phyloP scores from a whole-genome alignment of 2,113 vertebrate genomes.

The Chrysemys picta region DNA sequence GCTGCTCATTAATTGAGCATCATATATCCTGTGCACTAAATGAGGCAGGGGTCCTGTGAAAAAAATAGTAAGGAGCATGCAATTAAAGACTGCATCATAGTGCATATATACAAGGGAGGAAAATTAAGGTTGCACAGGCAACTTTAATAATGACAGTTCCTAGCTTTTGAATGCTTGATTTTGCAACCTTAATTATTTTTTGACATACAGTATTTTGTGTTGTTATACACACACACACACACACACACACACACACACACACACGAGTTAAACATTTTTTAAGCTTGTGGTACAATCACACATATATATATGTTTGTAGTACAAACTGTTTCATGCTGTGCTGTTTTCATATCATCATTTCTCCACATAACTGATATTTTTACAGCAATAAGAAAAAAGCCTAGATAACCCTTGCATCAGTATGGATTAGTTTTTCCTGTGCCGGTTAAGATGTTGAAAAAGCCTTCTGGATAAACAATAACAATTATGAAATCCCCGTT shows the following conservation, averaged over 20 bases:
- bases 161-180: not conserved
- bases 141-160: not conserved
- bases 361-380: not conserved
- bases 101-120: not conserved
- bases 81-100: not conserved
- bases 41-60: not conserved
- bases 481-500: not conserved
- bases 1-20: too few relatives aligned
- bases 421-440: not conserved
- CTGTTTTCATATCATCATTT: slow-evolving; percentile 1
- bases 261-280: not conserved
- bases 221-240: not conserved
- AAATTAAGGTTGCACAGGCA: not conserved
- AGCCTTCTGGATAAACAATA: slow-evolving; percentile 1
- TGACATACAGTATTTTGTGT: not conserved
- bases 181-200: not conserved
- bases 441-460: slow-evolving; percentile 1
- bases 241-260: not conserved
- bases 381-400: not conserved
- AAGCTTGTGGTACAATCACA: not conserved
- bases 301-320: not conserved
- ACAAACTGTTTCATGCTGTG: not conserved
- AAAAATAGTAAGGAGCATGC: not conserved
- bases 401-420: not conserved
- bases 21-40: not conserved